phyloP scores from a whole-genome alignment of 2,797 vertebrate species.

The Octomys mimax region DNA sequence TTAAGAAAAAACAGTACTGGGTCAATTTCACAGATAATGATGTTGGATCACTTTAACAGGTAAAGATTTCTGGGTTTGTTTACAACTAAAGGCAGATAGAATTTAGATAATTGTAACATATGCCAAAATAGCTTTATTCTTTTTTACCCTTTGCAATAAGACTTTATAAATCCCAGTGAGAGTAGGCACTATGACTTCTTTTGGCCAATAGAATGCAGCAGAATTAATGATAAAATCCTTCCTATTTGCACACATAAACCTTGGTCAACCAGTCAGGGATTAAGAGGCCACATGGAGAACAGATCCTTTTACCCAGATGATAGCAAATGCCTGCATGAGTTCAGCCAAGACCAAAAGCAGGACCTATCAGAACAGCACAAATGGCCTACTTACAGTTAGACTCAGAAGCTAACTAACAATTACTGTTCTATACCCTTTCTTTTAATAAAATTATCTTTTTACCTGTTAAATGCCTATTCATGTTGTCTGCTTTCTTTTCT shows the following conservation, averaged over 20 bases:
- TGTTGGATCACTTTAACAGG: background rate
- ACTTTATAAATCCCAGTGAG: background rate
- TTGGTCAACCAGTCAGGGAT: background rate
- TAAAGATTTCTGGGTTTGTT: background rate
- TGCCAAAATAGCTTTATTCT: background rate
- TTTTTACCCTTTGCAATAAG: background rate
- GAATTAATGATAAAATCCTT: background rate
- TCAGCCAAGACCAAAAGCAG: background rate
- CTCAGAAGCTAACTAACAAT: background rate
- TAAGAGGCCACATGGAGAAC: background rate
- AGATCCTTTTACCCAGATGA: background rate
- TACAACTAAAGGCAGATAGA: background rate
- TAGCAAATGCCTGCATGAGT: background rate
- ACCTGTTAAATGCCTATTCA: background rate
- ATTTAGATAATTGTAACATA: background rate
- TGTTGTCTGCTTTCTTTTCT: constrained; percentile 4
- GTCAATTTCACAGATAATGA: background rate
- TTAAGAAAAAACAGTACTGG: background rate
- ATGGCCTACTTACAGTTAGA: background rate
- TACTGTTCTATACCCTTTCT: background rate
- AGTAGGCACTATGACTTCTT: background rate
- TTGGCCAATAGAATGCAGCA: background rate
- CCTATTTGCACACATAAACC: background rate
- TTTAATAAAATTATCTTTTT: background rate
- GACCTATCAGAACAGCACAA: background rate